phyloP scores from a whole-genome alignment of 1,140 invertebrate genomes.

The Rhyzopertha dominica region DNA sequence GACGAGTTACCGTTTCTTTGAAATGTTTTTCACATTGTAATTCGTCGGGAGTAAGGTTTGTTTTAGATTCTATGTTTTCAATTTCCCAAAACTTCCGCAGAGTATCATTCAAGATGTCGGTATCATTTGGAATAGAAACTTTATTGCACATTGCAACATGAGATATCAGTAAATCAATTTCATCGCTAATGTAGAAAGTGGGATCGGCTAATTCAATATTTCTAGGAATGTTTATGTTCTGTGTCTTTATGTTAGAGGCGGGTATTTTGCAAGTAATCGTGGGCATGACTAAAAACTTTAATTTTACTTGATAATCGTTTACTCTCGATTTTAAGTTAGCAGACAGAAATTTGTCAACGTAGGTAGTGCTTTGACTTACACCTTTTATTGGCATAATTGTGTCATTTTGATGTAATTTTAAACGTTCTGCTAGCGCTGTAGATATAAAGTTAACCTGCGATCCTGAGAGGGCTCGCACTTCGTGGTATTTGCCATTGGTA shows the following conservation, averaged over 20 bases:
- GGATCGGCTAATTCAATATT: conserved; percentile 20
- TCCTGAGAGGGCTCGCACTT: too few species aligned
- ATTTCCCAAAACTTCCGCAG: conserved; percentile 12
- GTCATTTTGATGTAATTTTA: too few species aligned
- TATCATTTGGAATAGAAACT: too few species aligned
- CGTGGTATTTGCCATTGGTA: too few species aligned
- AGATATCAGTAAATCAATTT: conserved; percentile 19
- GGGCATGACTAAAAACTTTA: conserved; percentile 4
- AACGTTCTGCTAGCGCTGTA: too few species aligned
- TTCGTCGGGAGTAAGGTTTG: background rate
- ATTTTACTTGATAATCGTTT: conserved; percentile 1
- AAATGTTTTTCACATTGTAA: background rate
- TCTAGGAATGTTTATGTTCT: conserved; percentile 13
- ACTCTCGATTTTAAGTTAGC: conserved; percentile 4
- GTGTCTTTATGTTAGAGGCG: background rate
- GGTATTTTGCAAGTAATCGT: conserved; percentile 8
- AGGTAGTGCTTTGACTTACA: too few species aligned
- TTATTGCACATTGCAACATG: too few species aligned
- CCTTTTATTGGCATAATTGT: too few species aligned
- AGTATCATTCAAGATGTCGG: conserved; percentile 6
- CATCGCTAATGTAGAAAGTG: conserved; percentile 8
- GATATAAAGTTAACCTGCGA: too few species aligned
- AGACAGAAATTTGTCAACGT: too few species aligned
- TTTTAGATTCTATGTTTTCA: conserved; percentile 2
- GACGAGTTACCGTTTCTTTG: background rate